phyloP scores from a whole-genome alignment of 1,140 invertebrate species.

The Nasonia vitripennis region DNA sequence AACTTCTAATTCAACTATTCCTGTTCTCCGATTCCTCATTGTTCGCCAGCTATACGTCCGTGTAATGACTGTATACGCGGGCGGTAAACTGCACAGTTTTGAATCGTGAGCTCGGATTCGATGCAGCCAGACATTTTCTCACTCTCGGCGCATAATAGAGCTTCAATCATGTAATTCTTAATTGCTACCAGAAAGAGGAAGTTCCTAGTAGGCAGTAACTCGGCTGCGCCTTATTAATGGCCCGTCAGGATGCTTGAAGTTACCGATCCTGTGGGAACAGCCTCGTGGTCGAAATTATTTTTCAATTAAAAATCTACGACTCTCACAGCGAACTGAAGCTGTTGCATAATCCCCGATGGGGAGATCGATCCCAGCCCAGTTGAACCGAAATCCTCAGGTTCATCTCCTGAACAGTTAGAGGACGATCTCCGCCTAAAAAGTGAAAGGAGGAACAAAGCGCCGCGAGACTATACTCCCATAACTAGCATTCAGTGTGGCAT shows the following conservation, averaged over 20 bases:
- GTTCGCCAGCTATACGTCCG: background rate
- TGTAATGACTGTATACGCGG: too few relatives aligned
- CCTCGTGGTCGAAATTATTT: too few relatives aligned
- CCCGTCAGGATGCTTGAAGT: background rate
- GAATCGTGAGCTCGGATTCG: background rate
- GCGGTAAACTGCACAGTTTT: too few relatives aligned
- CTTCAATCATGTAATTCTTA: background rate
- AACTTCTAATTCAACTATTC: too few relatives aligned
- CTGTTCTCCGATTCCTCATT: background rate
- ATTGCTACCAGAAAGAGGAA: background rate
- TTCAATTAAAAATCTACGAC: too few relatives aligned
- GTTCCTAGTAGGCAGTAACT: background rate
- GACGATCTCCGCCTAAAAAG: slow-evolving; percentile 25
- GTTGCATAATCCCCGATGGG: background rate
- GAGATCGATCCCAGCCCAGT: background rate
- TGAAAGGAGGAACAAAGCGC: slow-evolving; percentile 24
- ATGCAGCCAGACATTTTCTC: background rate
- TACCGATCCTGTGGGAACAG: background rate
- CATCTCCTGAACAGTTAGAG: background rate
- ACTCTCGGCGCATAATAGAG: background rate
- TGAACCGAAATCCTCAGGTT: background rate
- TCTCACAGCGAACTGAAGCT: too few relatives aligned
- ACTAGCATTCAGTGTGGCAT: background rate
- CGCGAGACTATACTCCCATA: background rate
- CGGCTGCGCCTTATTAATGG: background rate